These are phyloP conservation scores for Ptyas mucosa DNA, from an alignment of 2,113 vertebrate genomes.

Conservation along the genomic window DNA sequence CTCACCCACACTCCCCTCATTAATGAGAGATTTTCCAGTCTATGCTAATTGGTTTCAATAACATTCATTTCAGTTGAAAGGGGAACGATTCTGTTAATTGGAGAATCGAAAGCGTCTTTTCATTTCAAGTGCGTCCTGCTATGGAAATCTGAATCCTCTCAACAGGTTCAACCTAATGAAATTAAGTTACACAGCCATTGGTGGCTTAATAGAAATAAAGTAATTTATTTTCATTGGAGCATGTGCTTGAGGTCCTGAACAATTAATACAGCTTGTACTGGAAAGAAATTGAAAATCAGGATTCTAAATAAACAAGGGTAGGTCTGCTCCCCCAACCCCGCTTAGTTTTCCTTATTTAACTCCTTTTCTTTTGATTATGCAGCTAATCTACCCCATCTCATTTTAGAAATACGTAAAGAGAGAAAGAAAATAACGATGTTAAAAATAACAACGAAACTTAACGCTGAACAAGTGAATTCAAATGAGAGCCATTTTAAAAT, in stretches of 20 bases:
- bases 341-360: slow-evolving; percentile 59
- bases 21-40: slow-evolving; percentile 99
- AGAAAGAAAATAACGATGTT: neutral
- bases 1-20: slow-evolving; percentile 99
- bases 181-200: slow-evolving; percentile 92
- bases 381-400: slow-evolving; percentile 30
- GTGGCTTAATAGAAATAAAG: slow-evolving; percentile 92
- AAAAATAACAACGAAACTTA: slow-evolving; percentile 1
- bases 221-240: slow-evolving; percentile 97
- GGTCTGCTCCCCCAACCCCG: neutral
- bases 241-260: slow-evolving; percentile 88
- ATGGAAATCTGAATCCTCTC: slow-evolving; percentile 90
- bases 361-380: slow-evolving; percentile 43
- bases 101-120: slow-evolving; percentile 92
- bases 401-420: slow-evolving; percentile 30
- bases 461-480: slow-evolving; percentile 40
- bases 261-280: slow-evolving; percentile 82
- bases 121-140: slow-evolving; percentile 93
- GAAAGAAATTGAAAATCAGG: slow-evolving; percentile 60
- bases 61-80: slow-evolving; percentile 99
- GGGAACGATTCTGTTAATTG: slow-evolving; percentile 97
- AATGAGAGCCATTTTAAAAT: neutral
- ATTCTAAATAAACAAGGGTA: slow-evolving; percentile 54
- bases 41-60: slow-evolving; percentile 99
- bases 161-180: slow-evolving; percentile 98